Conservation (phyloP, 2,113 vertebrate genomes). For the Ahaetulla prasina region DNA sequence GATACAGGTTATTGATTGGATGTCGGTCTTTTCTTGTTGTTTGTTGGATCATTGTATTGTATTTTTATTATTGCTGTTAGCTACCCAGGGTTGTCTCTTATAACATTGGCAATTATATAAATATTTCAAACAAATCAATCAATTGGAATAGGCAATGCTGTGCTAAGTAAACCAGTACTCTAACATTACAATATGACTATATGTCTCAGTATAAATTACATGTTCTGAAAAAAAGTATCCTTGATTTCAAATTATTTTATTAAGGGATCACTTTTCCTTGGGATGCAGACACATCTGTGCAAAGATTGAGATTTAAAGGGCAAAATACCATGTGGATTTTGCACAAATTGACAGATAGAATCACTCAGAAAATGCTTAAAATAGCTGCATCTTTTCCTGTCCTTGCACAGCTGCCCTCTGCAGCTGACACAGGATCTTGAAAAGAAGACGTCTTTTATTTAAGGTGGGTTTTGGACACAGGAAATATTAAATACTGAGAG, state of each 20-base stretch:
- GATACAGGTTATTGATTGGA: background rate
- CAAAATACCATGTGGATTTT: background rate
- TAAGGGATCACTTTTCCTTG: background rate
- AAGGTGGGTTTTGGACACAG: background rate
- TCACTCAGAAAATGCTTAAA: background rate
- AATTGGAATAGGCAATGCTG: background rate
- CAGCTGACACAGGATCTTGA: background rate
- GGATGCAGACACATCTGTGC: background rate
- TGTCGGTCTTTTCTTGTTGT: background rate
- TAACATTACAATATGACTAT: background rate
- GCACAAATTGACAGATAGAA: background rate
- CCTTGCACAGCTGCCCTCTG: background rate
- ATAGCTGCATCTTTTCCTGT: background rate
- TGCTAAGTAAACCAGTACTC: background rate
- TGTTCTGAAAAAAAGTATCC: background rate
- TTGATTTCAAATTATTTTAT: background rate
- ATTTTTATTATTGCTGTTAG: background rate
- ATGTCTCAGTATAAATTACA: background rate
- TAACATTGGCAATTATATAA: background rate
- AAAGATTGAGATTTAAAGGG: background rate
- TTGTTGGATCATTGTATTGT: background rate
- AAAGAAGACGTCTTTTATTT: background rate
- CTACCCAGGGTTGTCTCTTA: background rate
- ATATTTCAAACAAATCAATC: background rate
- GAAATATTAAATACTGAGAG: too few species aligned